Base-by-base conservation (phyloP, 2,113 vertebrate genomes). In the Campylomormyrus tamandua region DNA sequence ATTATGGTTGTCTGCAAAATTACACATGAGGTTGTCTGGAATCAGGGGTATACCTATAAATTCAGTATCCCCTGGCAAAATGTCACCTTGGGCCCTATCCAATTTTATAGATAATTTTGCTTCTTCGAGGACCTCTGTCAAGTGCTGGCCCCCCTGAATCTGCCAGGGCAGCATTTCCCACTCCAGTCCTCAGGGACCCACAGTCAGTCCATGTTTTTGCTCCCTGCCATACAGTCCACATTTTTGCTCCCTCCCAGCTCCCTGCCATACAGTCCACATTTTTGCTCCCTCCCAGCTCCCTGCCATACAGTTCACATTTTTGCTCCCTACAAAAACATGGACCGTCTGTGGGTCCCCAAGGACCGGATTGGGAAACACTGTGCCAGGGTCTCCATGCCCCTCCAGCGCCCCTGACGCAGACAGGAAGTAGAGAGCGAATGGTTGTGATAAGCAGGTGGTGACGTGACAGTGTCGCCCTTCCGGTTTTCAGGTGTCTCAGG, bases 401-500 rank as follows among this genome's bases (percentile, higher is more conserved):
- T 31, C 62, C 62, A 31, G 10, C 10, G 27, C 10, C 62, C 62
- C 62, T 1, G 62, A n/a, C 5, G 10, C n/a, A 8, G 62, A 31
- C 62, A 5, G n/a, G 62, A 13, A 13, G 11, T 31, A 31, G n/a
- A 13, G 10, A 31, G 62, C 1, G 62, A 70, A 31, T 1, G n/a
- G n/a, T 13, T 13, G 62, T 27, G 0, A 70, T 31, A 0, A 70
- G n/a, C 62, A 70, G 62, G n/a, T 5, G 10, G 62, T 13, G 62
- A 13, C 1, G 3, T 13, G 62, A 31, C n/a, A 31, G 10, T 13
- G n/a, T 31, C 27, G 7, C 62, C 3, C 62, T 27, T 11, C 27
- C 27, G n/a, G 3, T 31, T 70, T 5, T 24, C 93, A 96, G 96
- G 93, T 95, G 88, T 93, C 92, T 89, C 96, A 96, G 89, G 96